These are phyloP conservation scores for Orgyia antiqua DNA, from an alignment of 2,888 invertebrate species.

Conservation along the genomic window DNA sequence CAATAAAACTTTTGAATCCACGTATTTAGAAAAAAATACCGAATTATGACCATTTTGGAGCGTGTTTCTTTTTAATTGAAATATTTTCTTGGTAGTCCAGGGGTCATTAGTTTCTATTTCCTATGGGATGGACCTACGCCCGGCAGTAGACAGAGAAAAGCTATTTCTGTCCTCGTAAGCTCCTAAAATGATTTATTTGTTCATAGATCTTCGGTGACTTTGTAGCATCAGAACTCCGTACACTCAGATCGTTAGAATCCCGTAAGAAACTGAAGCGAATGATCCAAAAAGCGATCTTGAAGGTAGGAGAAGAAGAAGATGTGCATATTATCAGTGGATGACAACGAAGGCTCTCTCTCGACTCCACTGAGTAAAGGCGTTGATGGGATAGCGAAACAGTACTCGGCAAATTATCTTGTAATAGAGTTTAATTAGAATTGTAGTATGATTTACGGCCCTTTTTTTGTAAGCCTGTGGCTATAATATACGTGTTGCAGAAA, in stretches of 20 bases:
- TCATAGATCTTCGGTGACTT: conserved; percentile 66
- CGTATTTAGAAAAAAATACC: no score
- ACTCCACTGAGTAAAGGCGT: conserved; percentile 24
- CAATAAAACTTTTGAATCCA: no score
- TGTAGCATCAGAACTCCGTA: conserved; percentile 66
- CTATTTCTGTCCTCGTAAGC: no score
- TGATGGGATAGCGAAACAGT: conserved; percentile 11
- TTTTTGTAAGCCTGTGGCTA: no score
- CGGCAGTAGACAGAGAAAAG: no score
- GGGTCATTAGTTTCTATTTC: no score
- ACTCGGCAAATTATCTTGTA: neutral
- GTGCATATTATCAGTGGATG: conserved; percentile 39
- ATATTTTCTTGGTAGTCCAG: no score
- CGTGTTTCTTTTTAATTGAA: no score
- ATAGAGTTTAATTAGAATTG: neutral
- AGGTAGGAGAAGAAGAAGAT: conserved; percentile 60
- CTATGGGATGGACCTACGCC: no score
- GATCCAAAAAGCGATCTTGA: conserved; percentile 64
- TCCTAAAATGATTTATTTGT: neutral
- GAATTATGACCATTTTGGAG: no score
- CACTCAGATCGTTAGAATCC: conserved; percentile 51
- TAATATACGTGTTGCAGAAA: no score
- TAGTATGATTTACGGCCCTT: neutral
- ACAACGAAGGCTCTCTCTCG: conserved; percentile 29
- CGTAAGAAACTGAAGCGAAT: conserved; percentile 58